Evolutionary conservation across 1,140 invertebrate genomes (phyloP).

Genomic region (Cydia amplana): DNA sequence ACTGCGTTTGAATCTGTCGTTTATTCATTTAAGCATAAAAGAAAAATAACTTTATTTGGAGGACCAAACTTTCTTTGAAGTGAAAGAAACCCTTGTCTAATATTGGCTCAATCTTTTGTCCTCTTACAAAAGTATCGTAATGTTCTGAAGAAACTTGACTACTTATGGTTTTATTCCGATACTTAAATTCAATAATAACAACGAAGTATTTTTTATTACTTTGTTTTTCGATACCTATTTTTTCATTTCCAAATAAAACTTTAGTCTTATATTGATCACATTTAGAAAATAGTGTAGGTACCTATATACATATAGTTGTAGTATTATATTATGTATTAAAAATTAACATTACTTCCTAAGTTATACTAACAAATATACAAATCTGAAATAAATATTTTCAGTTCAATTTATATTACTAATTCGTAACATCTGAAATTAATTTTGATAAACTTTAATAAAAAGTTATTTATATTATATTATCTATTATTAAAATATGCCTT

Average conservation of each 20-base stretch:
- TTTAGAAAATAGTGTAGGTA: too few relatives aligned
- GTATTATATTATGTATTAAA: too few relatives aligned
- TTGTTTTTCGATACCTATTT: too few relatives aligned
- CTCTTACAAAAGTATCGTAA: neutral
- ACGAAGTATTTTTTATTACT: neutral
- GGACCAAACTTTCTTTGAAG: conserved; percentile 5
- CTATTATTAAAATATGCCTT: neutral
- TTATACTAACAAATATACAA: too few relatives aligned
- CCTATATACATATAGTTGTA: too few relatives aligned
- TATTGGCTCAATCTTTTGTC: conserved; percentile 2
- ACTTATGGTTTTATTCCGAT: conserved; percentile 1
- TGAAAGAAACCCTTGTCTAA: neutral
- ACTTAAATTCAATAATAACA: conserved; percentile 3
- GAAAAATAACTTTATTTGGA: neutral
- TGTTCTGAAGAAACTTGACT: conserved; percentile 1
- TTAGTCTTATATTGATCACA: too few relatives aligned
- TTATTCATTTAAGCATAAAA: neutral
- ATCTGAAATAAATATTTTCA: too few relatives aligned
- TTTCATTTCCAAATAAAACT: too few relatives aligned
- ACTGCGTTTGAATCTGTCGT: neutral
- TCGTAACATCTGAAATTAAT: too few relatives aligned
- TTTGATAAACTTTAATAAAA: neutral
- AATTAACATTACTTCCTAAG: too few relatives aligned
- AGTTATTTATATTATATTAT: too few relatives aligned
- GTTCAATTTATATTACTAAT: too few relatives aligned